These are phyloP conservation scores for Biston betularia DNA, from an alignment of 2,888 invertebrate genomes.

Conservation along the genomic window DNA sequence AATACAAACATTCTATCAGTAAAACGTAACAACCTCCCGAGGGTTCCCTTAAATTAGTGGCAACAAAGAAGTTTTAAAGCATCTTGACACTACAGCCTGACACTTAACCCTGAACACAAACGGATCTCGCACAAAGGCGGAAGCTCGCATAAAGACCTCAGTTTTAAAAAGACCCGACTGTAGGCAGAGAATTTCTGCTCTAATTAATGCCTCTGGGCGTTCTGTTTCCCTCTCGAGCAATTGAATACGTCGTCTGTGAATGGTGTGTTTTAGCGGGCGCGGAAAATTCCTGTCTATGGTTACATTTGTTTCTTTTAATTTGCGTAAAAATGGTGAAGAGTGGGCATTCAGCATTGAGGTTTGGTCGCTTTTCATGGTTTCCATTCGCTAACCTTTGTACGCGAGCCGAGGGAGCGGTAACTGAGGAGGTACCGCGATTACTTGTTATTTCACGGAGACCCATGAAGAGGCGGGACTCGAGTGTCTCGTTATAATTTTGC, in stretches of 20 bases:
- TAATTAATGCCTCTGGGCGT: conserved; percentile 86
- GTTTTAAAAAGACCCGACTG: conserved; percentile 79
- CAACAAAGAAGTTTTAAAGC: conserved; percentile 63
- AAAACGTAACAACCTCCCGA: conserved; percentile 39
- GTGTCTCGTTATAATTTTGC: conserved; percentile 80
- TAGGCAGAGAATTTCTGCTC: conserved; percentile 81
- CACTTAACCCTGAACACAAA: conserved; percentile 71
- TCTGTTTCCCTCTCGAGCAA: conserved; percentile 78
- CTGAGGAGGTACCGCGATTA: conserved; percentile 63
- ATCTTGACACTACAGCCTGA: conserved; percentile 70
- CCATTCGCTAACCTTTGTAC: conserved; percentile 66
- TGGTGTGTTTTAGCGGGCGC: conserved; percentile 79
- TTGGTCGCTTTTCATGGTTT: conserved; percentile 68
- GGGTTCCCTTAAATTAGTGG: conserved; percentile 51
- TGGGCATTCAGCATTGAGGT: conserved; percentile 69
- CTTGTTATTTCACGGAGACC: conserved; percentile 66
- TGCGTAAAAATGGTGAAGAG: conserved; percentile 82
- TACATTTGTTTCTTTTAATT: conserved; percentile 83
- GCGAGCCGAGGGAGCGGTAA: conserved; percentile 56
- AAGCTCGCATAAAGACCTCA: conserved; percentile 77
- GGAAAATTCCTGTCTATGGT: conserved; percentile 72
- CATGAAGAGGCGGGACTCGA: conserved; percentile 61
- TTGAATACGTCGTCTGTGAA: conserved; percentile 79
- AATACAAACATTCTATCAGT: conserved; percentile 43
- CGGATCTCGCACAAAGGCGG: conserved; percentile 72